Evolutionary conservation across 2,113 vertebrate genomes (phyloP).

Genomic region (Dendrocopos noguchii): DNA sequence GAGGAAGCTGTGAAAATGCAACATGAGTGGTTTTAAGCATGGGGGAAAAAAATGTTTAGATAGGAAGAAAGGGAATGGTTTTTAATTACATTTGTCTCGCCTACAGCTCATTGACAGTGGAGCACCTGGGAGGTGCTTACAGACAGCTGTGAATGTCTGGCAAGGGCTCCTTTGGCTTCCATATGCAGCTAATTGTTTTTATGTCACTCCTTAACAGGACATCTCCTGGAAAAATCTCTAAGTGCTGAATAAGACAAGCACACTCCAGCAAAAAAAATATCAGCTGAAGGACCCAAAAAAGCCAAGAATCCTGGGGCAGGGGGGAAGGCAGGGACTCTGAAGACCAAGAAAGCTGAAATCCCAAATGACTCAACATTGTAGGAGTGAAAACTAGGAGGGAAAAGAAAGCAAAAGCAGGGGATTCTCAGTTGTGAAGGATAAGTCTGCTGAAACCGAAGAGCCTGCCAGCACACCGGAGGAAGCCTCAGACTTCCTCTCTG

Average conservation of each 20-base stretch:
- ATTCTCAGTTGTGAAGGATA: not conserved
- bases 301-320: not conserved
- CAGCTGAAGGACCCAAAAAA: not conserved
- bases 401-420: not conserved
- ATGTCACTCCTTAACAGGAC: not conserved
- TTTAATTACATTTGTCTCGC: slow-evolving; percentile 10
- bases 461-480: slow-evolving; percentile 40
- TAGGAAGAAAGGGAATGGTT: not conserved
- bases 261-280: not conserved
- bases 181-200: not conserved
- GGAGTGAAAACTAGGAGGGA: not conserved
- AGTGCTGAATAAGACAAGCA: not conserved
- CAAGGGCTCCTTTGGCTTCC: not conserved
- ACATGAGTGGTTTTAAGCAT: not conserved
- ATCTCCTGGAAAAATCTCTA: not conserved
- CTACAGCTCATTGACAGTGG: not conserved
- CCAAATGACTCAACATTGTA: not conserved
- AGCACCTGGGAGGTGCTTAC: slow-evolving; percentile 7
- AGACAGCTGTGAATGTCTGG: slow-evolving; percentile 35
- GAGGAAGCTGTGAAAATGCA: not conserved
- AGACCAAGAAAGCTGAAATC: slow-evolving; percentile 15
- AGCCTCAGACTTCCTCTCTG: slow-evolving; percentile 35
- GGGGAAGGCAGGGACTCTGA: not conserved
- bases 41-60: not conserved
- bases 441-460: not conserved